Evolutionary conservation across 2,113 vertebrate genomes (phyloP).

Genomic region (Ophiodon elongatus): DNA sequence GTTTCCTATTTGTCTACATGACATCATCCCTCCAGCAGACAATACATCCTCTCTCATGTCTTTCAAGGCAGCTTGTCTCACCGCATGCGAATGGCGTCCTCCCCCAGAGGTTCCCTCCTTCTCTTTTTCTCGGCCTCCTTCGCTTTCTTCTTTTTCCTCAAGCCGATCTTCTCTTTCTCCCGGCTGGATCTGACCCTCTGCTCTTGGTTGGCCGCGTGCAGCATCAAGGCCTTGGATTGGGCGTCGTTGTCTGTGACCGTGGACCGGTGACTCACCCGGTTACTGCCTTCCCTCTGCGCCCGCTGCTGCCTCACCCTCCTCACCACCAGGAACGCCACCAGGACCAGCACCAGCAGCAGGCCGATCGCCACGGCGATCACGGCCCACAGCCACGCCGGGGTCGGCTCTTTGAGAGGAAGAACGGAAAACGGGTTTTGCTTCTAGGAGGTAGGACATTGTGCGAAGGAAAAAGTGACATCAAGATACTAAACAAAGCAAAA

Average conservation of each 20-base stretch:
- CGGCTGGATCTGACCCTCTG: slow-evolving; percentile 57
- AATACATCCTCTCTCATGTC: slow-evolving; percentile 34
- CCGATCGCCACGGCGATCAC: slow-evolving; percentile 78
- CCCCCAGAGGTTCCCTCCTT: slow-evolving; percentile 89
- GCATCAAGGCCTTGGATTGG: slow-evolving; percentile 66
- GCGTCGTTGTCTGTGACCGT: slow-evolving; percentile 48
- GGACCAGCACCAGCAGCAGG: slow-evolving; percentile 73
- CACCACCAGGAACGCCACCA: slow-evolving; percentile 79
- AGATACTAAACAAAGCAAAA: not conserved
- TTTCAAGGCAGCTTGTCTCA: slow-evolving; percentile 69
- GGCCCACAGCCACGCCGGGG: slow-evolving; percentile 82
- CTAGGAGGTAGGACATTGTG: not conserved
- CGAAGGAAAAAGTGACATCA: not conserved
- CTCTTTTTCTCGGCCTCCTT: slow-evolving; percentile 85
- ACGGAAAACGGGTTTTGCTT: not conserved
- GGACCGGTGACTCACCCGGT: slow-evolving; percentile 67
- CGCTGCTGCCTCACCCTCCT: slow-evolving; percentile 80
- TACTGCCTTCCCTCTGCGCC: slow-evolving; percentile 58
- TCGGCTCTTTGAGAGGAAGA: slow-evolving; percentile 41
- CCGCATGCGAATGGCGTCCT: slow-evolving; percentile 90
- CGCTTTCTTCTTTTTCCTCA: slow-evolving; percentile 83
- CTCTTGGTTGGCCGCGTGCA: slow-evolving; percentile 60
- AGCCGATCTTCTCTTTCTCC: slow-evolving; percentile 76
- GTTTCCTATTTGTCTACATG: slow-evolving; percentile 10
- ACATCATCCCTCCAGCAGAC: slow-evolving; percentile 35